phyloP scores from a whole-genome alignment of 2,797 vertebrate species.

The Spinibarbus caldwelli region DNA sequence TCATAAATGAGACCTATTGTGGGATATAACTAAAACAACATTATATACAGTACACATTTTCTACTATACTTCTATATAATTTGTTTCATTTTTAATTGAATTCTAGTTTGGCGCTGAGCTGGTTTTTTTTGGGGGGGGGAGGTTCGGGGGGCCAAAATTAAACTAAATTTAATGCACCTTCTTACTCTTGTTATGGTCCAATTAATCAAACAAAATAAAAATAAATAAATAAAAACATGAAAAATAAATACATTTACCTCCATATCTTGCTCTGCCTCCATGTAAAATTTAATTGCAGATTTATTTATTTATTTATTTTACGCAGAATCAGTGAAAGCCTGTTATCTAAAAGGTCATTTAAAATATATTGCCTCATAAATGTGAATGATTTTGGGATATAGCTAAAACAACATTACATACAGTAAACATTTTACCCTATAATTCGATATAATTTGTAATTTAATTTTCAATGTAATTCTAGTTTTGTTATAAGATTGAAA shows the following conservation, averaged over 20 bases:
- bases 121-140: too few relatives aligned
- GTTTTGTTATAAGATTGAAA: background rate
- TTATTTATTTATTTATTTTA: too few relatives aligned
- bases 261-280: background rate
- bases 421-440: background rate
- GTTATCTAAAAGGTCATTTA: background rate
- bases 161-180: background rate
- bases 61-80: background rate
- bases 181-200: background rate
- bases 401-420: background rate
- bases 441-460: too few relatives aligned
- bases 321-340: background rate
- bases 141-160: background rate
- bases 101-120: too few relatives aligned
- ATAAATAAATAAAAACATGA: background rate
- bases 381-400: background rate
- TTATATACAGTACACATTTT: background rate
- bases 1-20: background rate
- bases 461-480: background rate
- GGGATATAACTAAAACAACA: background rate
- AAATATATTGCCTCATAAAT: too few relatives aligned
- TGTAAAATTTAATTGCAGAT: background rate
- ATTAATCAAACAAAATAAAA: background rate
- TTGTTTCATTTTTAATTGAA: background rate
- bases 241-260: background rate